phyloP scores from a whole-genome alignment of 2,113 vertebrate species.

The Delphinus delphis region DNA sequence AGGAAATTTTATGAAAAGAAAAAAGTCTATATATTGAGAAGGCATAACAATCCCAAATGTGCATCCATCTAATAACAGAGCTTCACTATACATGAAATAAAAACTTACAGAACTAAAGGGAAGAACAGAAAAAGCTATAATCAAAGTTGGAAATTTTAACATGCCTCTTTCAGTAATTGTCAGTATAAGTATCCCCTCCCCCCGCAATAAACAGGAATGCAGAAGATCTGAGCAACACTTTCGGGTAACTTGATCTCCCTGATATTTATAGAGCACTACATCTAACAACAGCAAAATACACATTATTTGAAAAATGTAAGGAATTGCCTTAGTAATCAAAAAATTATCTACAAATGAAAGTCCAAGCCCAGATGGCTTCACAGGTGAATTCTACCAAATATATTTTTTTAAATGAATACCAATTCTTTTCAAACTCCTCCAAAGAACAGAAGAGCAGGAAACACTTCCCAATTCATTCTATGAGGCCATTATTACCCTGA shows the following conservation, averaged over 20 bases:
- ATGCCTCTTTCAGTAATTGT: not conserved
- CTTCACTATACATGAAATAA: not conserved
- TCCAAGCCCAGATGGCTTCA: not conserved
- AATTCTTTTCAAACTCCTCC: slow-evolving; percentile 4
- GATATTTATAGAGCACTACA: not conserved
- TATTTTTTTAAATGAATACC: not conserved
- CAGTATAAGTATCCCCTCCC: not conserved
- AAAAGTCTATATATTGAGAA: not conserved
- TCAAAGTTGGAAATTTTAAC: slow-evolving; percentile 9
- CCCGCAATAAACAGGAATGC: not conserved
- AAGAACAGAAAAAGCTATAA: not conserved
- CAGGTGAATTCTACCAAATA: not conserved
- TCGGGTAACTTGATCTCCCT: not conserved
- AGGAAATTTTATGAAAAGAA: not conserved
- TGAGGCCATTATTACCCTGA: not conserved
- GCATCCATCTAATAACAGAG: not conserved
- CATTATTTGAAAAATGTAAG: slow-evolving; percentile 11
- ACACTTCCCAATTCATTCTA: not conserved
- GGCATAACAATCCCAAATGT: not conserved
- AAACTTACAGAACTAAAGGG: not conserved
- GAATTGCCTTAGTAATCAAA: not conserved
- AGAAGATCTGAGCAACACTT: not conserved
- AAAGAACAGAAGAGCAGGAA: not conserved
- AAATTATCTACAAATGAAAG: slow-evolving; percentile 2
- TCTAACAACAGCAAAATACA: not conserved